Conservation (phyloP, 2,113 vertebrate genomes). For the Onychostoma macrolepis region DNA sequence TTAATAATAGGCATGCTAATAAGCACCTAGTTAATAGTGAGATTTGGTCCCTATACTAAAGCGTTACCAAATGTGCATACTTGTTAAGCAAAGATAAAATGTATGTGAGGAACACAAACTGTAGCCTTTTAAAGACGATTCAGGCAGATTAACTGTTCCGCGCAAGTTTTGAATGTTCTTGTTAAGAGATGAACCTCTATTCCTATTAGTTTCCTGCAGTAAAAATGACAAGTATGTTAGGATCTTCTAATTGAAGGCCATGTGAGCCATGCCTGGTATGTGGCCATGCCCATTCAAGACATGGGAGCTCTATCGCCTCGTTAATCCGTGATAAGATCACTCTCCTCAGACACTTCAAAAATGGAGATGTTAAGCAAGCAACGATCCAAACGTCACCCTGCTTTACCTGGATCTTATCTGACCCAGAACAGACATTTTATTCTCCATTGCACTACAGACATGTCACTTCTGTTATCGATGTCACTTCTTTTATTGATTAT, state of each 20-base stretch:
- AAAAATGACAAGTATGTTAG: conserved; percentile 56
- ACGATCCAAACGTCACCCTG: conserved; percentile 76
- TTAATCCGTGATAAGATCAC: conserved; percentile 78
- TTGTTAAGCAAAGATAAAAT: neutral
- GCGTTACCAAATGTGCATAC: neutral
- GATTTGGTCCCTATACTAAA: too few relatives aligned
- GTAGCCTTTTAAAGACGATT: neutral
- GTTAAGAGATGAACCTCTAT: conserved; percentile 54
- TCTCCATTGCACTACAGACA: conserved; percentile 67
- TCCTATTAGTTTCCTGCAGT: conserved; percentile 64
- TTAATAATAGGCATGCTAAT: too few relatives aligned
- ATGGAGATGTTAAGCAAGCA: conserved; percentile 70
- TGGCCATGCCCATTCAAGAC: conserved; percentile 75
- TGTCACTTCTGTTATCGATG: conserved; percentile 35
- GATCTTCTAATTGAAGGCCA: conserved; percentile 52
- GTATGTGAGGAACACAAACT: neutral
- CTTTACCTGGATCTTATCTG: conserved; percentile 76
- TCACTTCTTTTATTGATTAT: conserved; percentile 34
- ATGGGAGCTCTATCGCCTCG: conserved; percentile 72
- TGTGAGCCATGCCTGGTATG: conserved; percentile 61
- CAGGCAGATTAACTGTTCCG: neutral
- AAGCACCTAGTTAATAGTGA: too few relatives aligned
- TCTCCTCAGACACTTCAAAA: conserved; percentile 73
- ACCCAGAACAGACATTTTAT: conserved; percentile 70
- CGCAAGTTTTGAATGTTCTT: conserved; percentile 16